Conservation (phyloP, 2,797 vertebrate genomes). For the Fistularia tabacaria region DNA sequence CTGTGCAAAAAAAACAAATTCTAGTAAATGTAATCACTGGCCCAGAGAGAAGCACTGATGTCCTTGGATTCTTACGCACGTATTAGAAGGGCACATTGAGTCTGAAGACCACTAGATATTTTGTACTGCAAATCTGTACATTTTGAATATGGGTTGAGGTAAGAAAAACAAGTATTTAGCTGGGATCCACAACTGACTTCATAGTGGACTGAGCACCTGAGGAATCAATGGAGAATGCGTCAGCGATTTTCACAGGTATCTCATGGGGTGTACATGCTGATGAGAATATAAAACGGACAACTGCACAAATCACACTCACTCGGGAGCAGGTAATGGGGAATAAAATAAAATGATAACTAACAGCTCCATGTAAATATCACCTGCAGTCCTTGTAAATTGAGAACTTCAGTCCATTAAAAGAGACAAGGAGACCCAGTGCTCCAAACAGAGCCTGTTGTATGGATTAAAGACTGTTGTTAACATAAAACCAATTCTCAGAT, state of each 20-base stretch:
- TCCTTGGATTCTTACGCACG: no score
- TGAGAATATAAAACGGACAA: slow-evolving; percentile 18
- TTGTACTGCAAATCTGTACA: background rate
- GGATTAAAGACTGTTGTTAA: slow-evolving; percentile 40
- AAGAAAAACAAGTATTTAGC: slow-evolving; percentile 24
- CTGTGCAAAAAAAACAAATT: no score
- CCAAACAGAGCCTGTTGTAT: slow-evolving; percentile 18
- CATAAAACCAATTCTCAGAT: slow-evolving; percentile 39
- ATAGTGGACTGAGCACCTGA: slow-evolving; percentile 21
- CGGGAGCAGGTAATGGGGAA: slow-evolving; percentile 23
- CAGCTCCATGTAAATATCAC: slow-evolving; percentile 34
- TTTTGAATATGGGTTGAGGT: slow-evolving; percentile 23
- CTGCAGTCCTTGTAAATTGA: slow-evolving; percentile 40
- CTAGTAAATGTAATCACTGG: no score
- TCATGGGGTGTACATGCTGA: slow-evolving; percentile 23
- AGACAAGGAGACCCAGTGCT: slow-evolving; percentile 14
- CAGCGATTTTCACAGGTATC: slow-evolving; percentile 36
- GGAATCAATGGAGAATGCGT: slow-evolving; percentile 48
- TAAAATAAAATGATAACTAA: slow-evolving; percentile 39
- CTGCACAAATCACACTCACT: slow-evolving; percentile 24
- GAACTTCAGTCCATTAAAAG: slow-evolving; percentile 25
- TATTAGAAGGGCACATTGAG: no score
- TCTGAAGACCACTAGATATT: no score
- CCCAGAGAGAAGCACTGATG: no score
- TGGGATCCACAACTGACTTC: slow-evolving; percentile 20